Conservation (phyloP, 2,113 vertebrate species). For the Callorhinus ursinus region DNA sequence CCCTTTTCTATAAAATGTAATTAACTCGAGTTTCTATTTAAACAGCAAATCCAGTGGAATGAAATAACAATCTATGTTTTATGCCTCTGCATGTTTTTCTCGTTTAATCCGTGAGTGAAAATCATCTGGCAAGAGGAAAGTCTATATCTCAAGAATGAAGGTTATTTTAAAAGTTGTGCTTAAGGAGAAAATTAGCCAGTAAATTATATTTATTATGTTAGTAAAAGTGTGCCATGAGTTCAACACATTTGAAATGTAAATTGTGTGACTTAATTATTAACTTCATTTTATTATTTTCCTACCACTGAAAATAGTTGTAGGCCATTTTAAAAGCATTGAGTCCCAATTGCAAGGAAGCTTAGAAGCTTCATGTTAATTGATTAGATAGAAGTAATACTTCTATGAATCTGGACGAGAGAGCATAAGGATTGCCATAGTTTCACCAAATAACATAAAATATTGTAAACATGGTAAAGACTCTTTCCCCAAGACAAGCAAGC, state of each 20-base stretch:
- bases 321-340: conserved; percentile 50
- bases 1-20: conserved; percentile 79
- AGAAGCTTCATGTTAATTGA: not conserved
- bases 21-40: conserved; percentile 75
- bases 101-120: conserved; percentile 77
- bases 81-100: conserved; percentile 70
- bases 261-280: conserved; percentile 77
- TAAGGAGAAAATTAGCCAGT: conserved; percentile 79
- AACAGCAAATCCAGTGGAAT: conserved; percentile 63
- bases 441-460: not conserved
- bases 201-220: conserved; percentile 71
- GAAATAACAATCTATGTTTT: conserved; percentile 77
- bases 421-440: not conserved
- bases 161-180: conserved; percentile 79
- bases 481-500: not conserved
- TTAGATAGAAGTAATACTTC: conserved; percentile 56
- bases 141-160: conserved; percentile 67
- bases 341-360: not conserved
- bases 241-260: conserved; percentile 75
- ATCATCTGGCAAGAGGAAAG: conserved; percentile 66
- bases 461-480: not conserved
- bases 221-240: conserved; percentile 66
- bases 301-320: conserved; percentile 56
- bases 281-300: conserved; percentile 76
- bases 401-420: not conserved